Conservation (phyloP, 1,140 invertebrate species). For the Sweltsa coloradensis region DNA sequence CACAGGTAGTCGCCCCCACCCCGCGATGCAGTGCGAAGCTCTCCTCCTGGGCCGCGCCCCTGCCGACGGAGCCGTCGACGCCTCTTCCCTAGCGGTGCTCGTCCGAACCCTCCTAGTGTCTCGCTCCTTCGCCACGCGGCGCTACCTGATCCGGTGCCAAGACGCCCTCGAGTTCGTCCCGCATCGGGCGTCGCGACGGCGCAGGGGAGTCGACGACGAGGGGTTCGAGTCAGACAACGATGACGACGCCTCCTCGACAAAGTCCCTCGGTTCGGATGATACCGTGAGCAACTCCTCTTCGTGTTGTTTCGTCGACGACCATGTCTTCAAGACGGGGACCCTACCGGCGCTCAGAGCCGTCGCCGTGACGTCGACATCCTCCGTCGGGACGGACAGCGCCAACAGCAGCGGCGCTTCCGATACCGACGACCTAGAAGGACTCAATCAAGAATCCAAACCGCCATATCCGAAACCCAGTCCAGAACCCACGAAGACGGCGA, state of each 20-base stretch:
- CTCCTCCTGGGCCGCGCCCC: slow-evolving; percentile 17
- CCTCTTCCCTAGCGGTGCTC: slow-evolving; percentile 14
- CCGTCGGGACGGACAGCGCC: slow-evolving; percentile 25
- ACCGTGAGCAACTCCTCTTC: slow-evolving; percentile 10
- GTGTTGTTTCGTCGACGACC: slow-evolving; percentile 14
- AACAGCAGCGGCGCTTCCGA: slow-evolving; percentile 28
- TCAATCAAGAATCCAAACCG: no score
- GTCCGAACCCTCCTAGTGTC: slow-evolving; percentile 10
- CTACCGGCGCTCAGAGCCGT: background rate
- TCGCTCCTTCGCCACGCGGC: background rate
- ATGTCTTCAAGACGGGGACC: slow-evolving; percentile 8
- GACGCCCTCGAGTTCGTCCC: slow-evolving; percentile 13
- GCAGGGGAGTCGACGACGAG: slow-evolving; percentile 22
- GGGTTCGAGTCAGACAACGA: slow-evolving; percentile 32
- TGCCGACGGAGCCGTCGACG: slow-evolving; percentile 17
- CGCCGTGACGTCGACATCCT: background rate
- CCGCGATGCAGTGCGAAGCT: slow-evolving; percentile 17
- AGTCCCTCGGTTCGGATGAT: slow-evolving; percentile 11
- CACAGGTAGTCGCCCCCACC: no score
- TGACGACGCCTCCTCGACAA: slow-evolving; percentile 22
- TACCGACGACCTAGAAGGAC: slow-evolving; percentile 23
- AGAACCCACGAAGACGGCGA: no score
- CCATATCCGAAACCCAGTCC: no score
- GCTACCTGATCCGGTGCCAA: slow-evolving; percentile 13
- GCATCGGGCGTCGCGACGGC: background rate